A percentile compares a stretch with the other conserved stretches of the same genome.
These are phyloP conservation scores for Tetragnatha montana DNA, from an alignment of 2,888 invertebrate genomes.

Conservation along the genomic window DNA sequence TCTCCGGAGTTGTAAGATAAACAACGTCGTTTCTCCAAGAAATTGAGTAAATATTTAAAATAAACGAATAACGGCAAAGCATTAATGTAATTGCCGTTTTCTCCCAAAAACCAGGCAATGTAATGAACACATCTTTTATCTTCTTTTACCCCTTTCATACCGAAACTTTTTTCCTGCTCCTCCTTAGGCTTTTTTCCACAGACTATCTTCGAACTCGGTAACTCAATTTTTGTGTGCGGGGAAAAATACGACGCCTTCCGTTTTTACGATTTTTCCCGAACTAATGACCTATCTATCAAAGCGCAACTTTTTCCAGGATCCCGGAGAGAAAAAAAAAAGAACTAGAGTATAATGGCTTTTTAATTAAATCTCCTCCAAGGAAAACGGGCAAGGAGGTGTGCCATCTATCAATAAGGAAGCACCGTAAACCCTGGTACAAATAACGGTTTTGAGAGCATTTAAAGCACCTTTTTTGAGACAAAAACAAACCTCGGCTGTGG, in stretches of 20 bases:
- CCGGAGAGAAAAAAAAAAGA: not conserved
- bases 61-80: not conserved
- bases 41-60: not conserved
- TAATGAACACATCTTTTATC: not conserved
- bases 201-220: not conserved
- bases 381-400: conserved; percentile 19
- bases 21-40: no score
- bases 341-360: conserved; percentile 44
- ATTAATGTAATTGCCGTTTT: not conserved
- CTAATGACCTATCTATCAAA: conserved; percentile 42
- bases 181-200: not conserved
- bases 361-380: conserved; percentile 46
- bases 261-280: conserved; percentile 26
- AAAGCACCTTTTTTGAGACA: conserved; percentile 31
- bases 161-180: not conserved
- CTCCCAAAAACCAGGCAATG: not conserved
- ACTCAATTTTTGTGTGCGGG: conserved; percentile 16
- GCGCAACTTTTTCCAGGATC: not conserved
- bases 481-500: conserved; percentile 8
- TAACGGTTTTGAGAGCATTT: conserved; percentile 62
- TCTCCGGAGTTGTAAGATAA: no score
- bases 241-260: not conserved
- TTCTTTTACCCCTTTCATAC: not conserved
- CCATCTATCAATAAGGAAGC: conserved; percentile 39
- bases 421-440: conserved; percentile 11